Base-by-base conservation (phyloP, 2,888 invertebrate genomes). In the Drosophila siamana region DNA sequence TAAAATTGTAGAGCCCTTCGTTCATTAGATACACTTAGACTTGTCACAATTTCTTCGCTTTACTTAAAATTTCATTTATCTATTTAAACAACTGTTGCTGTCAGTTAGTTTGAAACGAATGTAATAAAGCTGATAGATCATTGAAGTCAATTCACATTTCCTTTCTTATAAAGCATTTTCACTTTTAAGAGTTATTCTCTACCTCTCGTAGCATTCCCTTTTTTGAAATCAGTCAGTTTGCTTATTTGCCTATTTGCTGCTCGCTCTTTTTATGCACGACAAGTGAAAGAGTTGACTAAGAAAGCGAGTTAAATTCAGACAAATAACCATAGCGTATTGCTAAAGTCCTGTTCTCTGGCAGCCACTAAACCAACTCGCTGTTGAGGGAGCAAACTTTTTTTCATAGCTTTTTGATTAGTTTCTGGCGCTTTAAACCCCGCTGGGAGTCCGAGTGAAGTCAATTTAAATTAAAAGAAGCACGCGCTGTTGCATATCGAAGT, bases 381-480 rank as follows among this genome's bases (percentile, higher is more conserved):
- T 47, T 54, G 28, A 41, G 52, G 28, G 44, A 24, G 46, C 38
- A 48, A 59, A 36, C 16, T 46, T 28, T 59, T 67, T 68, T 75
- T 75, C 63, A 74, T 74, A 46, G 74, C 74, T 74, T 75, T 75
- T 74, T 74, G 74, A 74, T 74, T 90, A 90, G 79, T 90, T 90
- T 88, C 78, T 77, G 84, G 87, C 73, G 87, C 81, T 89, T 87
- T 81, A 67, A 77, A 48, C 52, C 50, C 82, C 80, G 30, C 67
- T 75, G 86, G 78, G 83, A 82, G 54, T 62, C n/a, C 28, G 52
- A 52, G 55, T 50, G 69, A 44, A 86, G 74, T 83, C 80, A 80
- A 86, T 86, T 84, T 80, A 83, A 86, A 86, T 86, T 86, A 86
- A 84, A 79, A 68, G 74, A 76, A 86, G 57, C 69, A 69, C 72